Conservation (phyloP, 2,113 vertebrate genomes). For the Spermophilus dauricus region DNA sequence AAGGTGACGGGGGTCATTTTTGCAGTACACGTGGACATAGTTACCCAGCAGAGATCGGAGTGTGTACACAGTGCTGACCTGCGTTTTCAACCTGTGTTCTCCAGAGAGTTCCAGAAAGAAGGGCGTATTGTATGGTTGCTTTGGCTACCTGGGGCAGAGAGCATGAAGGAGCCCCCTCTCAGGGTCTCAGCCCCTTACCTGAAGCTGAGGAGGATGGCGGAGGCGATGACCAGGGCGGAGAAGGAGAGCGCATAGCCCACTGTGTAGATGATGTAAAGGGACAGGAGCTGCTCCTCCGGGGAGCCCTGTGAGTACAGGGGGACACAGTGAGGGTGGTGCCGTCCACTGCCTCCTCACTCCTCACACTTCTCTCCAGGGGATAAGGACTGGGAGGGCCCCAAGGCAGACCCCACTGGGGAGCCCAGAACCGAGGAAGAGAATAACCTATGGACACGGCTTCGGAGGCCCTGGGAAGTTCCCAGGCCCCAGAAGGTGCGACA, state of each 20-base stretch:
- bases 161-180: accelerated
- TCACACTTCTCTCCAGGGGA: not conserved
- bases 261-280: conserved; percentile 90
- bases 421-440: not conserved
- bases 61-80: accelerated
- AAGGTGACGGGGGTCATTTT: not conserved
- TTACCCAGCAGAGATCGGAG: not conserved
- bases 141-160: not conserved
- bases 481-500: not conserved
- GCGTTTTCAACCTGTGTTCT: not conserved
- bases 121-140: accelerated
- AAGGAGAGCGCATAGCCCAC: conserved; percentile 92
- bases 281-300: conserved; percentile 88
- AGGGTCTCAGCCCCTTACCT: conserved; percentile 84
- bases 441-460: not conserved
- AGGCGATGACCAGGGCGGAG: conserved; percentile 90
- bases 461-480: not conserved
- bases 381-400: not conserved
- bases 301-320: conserved; percentile 84
- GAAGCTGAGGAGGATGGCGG: conserved; percentile 91
- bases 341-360: not conserved
- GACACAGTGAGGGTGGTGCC: not conserved
- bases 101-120: not conserved
- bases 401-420: not conserved
- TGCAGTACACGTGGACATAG: no score